Evolutionary conservation across 1,140 invertebrate genomes (phyloP).

Genomic region (Drosophila erecta): DNA sequence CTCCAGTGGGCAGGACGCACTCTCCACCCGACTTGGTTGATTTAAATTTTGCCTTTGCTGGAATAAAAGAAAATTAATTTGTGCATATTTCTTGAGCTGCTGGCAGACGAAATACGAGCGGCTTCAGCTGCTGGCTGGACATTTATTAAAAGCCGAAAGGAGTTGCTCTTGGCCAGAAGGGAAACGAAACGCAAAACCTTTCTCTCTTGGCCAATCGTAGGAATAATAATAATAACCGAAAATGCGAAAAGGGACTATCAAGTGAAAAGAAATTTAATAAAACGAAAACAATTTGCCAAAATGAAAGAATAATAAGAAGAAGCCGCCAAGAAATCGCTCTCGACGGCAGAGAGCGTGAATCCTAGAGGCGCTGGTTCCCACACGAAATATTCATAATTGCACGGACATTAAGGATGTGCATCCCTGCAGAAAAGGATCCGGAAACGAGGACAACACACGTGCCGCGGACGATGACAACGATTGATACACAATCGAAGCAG

Average conservation of each 20-base stretch:
- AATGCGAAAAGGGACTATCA: conserved; percentile 53
- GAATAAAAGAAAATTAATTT: conserved; percentile 83
- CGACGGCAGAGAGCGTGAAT: not conserved
- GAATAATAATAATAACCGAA: conserved; percentile 58
- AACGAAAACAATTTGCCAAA: conserved; percentile 83
- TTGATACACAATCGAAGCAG: conserved; percentile 64
- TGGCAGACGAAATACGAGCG: conserved; percentile 74
- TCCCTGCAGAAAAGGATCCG: conserved; percentile 42
- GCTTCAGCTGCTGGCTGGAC: conserved; percentile 57
- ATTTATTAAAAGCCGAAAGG: conserved; percentile 77
- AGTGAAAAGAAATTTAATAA: conserved; percentile 82
- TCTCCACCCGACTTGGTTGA: conserved; percentile 54
- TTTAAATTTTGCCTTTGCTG: conserved; percentile 79
- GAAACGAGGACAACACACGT: conserved; percentile 71
- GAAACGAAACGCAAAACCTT: conserved; percentile 69
- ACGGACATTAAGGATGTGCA: conserved; percentile 44
- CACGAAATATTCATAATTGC: conserved; percentile 63
- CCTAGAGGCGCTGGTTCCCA: conserved; percentile 49
- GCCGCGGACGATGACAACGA: conserved; percentile 55
- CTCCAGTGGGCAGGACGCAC: conserved; percentile 74
- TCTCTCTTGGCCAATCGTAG: conserved; percentile 69
- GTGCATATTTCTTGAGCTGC: conserved; percentile 80
- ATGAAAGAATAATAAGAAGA: conserved; percentile 83
- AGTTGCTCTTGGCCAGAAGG: conserved; percentile 47
- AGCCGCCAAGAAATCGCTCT: conserved; percentile 35